Evolutionary conservation across 2,888 invertebrate species (phyloP), one percentile per base, ranked within the genome.

Genomic region (Zaprionus obscuricornis): DNA sequence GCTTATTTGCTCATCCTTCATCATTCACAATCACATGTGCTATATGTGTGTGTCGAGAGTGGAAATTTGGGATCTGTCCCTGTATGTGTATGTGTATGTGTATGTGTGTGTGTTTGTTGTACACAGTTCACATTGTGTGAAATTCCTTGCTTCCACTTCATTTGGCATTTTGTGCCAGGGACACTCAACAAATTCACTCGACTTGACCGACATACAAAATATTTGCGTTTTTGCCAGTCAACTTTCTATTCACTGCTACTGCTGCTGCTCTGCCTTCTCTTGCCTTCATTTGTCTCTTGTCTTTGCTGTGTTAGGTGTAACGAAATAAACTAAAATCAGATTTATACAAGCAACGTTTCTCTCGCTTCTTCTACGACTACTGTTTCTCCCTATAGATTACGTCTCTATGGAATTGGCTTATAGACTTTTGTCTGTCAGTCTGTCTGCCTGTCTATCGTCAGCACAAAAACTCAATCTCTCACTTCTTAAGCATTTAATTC

Each of bases 141-240:
- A 86, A 85, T 85, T 79, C 77, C 70, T 77, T 68, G 67, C 68
- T 74, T 79, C 70, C 74, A 74, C 77, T 86, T 85, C 85, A 85
- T 86, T 86, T 84, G 71, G 64, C 84, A 70, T 67, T 74, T 74
- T 65, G 52, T 74, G 69, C 46, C 62, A 66, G 72, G 52, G 73
- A 69, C 72, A 66, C 62, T 66, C 51, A 66, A 52, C 66, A 72
- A 78, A 83, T 69, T 66, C 55, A 69, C 72, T 74, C 58, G 65
- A 69, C 70, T 74, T 69, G 69, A 74, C 69, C 69, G 60, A 42
- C 55, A 60, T 52, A 45, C 62, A 69, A 66, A 72, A 56, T 66
- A 66, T 71, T 68, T 68, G 72, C 68, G 59, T 59, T 50, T 52
- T 65, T 46, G 20, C 22, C n/a, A 14, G 7, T 5, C 22, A 22